Conservation (phyloP, 2,113 vertebrate genomes). For the Callipepla californica region DNA sequence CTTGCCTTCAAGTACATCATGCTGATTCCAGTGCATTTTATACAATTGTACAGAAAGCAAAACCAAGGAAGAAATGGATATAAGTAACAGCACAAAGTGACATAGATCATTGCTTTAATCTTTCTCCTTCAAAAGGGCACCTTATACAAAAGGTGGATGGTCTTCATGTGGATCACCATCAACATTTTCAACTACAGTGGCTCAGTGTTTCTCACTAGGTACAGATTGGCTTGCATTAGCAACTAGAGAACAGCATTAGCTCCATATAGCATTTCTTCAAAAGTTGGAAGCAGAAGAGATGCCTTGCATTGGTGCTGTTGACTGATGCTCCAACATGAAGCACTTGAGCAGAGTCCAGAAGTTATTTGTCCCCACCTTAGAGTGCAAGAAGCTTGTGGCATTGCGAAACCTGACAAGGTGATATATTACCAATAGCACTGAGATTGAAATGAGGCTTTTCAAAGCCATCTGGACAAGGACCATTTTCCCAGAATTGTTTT, state of each 20-base stretch:
- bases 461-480: neutral
- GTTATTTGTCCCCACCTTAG: too few species aligned
- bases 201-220: neutral
- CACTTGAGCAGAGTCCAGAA: too few species aligned
- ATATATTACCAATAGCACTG: too few species aligned
- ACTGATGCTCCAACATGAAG: too few species aligned
- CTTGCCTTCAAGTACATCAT: neutral
- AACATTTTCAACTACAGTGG: neutral
- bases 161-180: neutral
- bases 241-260: neutral
- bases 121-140: neutral
- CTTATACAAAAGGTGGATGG: neutral
- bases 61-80: neutral
- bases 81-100: neutral
- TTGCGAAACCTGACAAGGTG: too few species aligned
- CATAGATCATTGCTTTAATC: neutral
- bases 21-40: neutral
- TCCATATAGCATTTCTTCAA: neutral
- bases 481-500: neutral
- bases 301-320: too few species aligned
- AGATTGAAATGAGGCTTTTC: too few species aligned
- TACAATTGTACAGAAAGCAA: neutral
- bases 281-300: too few species aligned
- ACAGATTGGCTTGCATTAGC: fast-evolving
- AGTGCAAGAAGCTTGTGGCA: too few species aligned